Evolutionary conservation across 2,888 invertebrate species (phyloP).

Genomic region (Cerceris rybyensis): DNA sequence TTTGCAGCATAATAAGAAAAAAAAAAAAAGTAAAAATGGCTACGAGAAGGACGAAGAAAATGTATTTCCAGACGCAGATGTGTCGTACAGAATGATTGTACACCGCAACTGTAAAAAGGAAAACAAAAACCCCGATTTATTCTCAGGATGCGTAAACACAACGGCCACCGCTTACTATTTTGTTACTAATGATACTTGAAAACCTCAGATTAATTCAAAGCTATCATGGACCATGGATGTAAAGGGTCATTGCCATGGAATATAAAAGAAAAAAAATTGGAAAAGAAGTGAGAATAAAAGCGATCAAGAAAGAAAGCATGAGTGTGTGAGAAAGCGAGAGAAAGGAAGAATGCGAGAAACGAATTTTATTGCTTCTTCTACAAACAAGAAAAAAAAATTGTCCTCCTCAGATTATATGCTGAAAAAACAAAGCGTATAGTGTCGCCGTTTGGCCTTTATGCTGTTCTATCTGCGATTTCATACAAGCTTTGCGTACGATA

Average conservation of each 20-base stretch:
- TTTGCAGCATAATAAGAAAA: constrained; percentile 16
- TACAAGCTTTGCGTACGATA: constrained; percentile 78
- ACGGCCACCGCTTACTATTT: constrained; percentile 69
- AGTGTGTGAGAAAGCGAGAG: constrained; percentile 3
- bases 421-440: constrained; percentile 63
- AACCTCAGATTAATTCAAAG: constrained; percentile 68
- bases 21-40: neutral
- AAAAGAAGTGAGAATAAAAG: constrained; percentile 18
- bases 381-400: constrained; percentile 55
- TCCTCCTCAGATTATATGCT: constrained; percentile 50
- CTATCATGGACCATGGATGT: constrained; percentile 64
- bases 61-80: neutral
- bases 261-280: constrained; percentile 34
- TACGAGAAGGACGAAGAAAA: neutral
- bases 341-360: constrained; percentile 21
- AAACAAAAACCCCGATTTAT: constrained; percentile 56
- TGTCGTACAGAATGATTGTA: neutral
- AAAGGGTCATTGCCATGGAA: constrained; percentile 56
- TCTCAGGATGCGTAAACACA: constrained; percentile 56
- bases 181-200: constrained; percentile 70
- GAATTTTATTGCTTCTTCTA: constrained; percentile 55
- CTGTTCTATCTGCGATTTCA: constrained; percentile 78
- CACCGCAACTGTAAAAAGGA: neutral
- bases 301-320: constrained; percentile 7
- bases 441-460: constrained; percentile 77